Evolutionary conservation across 1,140 invertebrate genomes (phyloP).

Genomic region (Heliconius hewitsoni): DNA sequence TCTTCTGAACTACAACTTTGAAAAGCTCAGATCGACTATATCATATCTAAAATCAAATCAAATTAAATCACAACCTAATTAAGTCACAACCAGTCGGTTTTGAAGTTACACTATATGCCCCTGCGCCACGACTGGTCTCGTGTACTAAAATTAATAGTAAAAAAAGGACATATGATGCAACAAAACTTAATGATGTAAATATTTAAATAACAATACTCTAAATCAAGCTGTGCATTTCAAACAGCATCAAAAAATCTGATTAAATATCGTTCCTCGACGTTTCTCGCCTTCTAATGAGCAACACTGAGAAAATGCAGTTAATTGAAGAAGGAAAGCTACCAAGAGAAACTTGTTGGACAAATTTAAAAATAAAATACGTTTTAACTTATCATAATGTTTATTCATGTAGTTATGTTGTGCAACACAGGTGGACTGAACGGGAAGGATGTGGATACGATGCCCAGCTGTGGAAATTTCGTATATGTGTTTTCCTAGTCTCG

Average conservation of each 20-base stretch:
- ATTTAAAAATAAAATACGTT: neutral
- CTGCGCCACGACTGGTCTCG: no score
- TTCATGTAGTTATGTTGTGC: neutral
- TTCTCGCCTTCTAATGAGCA: conserved; percentile 29
- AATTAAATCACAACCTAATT: no score
- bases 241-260: conserved; percentile 14
- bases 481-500: no score
- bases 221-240: conserved; percentile 23
- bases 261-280: conserved; percentile 13
- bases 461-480: no score
- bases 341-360: neutral
- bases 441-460: neutral
- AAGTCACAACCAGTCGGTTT: no score
- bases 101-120: no score
- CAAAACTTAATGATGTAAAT: neutral
- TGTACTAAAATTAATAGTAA: no score
- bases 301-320: conserved; percentile 19
- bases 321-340: conserved; percentile 21
- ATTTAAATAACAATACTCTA: neutral
- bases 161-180: no score
- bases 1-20: no score
- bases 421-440: no score
- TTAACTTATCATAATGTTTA: neutral
- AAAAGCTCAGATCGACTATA: no score
- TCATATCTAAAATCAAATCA: no score